A percentile compares a stretch with the other conserved stretches of the same genome.
Conservation (phyloP, 1,140 invertebrate species). For the Asobara japonica region DNA sequence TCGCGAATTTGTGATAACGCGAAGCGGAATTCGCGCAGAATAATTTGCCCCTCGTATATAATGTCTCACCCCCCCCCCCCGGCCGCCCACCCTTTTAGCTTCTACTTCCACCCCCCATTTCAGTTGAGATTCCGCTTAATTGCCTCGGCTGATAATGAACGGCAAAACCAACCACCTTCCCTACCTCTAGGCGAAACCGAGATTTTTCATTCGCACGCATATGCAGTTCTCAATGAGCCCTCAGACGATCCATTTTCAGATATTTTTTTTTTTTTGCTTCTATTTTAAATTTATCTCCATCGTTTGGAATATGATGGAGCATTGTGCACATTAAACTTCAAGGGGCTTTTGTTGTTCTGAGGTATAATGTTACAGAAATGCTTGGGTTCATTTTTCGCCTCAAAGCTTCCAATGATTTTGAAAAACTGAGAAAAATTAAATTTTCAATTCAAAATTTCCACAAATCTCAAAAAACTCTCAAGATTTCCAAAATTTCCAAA, state of each 20-base stretch:
- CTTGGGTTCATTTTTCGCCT: neutral
- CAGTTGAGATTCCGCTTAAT: slow-evolving; percentile 33
- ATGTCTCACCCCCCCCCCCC: neutral
- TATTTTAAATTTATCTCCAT: neutral
- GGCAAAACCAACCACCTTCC: slow-evolving; percentile 16
- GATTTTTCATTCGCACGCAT: neutral
- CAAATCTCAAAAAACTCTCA: too few relatives aligned
- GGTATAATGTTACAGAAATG: neutral
- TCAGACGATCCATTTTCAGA: neutral
- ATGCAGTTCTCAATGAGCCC: neutral
- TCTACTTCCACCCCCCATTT: neutral
- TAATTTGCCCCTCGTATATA: slow-evolving; percentile 22
- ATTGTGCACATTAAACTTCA: neutral
- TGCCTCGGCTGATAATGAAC: slow-evolving; percentile 35
- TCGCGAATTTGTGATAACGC: slow-evolving; percentile 23
- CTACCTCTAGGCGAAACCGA: neutral
- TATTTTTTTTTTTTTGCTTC: neutral
- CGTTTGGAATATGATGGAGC: neutral
- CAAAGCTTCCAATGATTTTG: too few relatives aligned
- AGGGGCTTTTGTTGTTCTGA: neutral
- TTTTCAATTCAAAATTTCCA: too few relatives aligned
- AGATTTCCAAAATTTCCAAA: too few relatives aligned
- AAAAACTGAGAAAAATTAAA: too few relatives aligned
- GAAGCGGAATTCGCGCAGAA: slow-evolving; percentile 32
- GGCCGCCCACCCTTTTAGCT: neutral